A percentile compares a stretch with the other conserved stretches of the same genome.
phyloP scores from a whole-genome alignment of 2,797 vertebrate species.

The Melanotaenia maccullochi region DNA sequence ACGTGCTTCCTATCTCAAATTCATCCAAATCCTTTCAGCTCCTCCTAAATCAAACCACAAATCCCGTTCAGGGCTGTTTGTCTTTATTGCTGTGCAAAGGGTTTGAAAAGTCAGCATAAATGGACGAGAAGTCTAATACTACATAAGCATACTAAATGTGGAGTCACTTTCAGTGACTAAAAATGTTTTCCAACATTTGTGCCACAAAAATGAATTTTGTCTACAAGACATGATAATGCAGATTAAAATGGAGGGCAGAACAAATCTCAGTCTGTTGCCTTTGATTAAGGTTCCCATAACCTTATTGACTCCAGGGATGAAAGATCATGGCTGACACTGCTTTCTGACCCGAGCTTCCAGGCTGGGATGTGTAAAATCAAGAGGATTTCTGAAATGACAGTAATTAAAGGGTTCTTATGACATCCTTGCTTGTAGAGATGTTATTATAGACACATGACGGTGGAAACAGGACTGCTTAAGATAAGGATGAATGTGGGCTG shows the following conservation, averaged over 20 bases:
- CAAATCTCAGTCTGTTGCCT: neutral
- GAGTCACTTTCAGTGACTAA: neutral
- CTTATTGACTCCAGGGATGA: neutral
- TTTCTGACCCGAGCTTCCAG: neutral
- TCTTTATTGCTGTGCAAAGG: neutral
- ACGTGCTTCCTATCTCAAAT: neutral
- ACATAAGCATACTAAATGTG: neutral
- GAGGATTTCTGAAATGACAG: too few species aligned
- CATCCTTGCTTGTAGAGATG: neutral
- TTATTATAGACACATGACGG: too few species aligned
- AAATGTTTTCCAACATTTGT: neutral
- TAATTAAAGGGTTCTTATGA: neutral
- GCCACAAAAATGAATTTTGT: neutral
- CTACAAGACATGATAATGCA: neutral
- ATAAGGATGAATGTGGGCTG: neutral
- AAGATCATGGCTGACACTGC: neutral
- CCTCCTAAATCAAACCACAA: neutral
- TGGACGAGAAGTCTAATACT: neutral
- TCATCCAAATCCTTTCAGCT: neutral
- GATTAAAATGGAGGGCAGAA: neutral
- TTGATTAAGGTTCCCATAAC: neutral
- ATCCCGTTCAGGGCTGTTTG: constrained; percentile 8
- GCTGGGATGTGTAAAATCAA: too few species aligned
- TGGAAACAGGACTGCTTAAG: neutral
- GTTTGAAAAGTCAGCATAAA: neutral